Evolutionary conservation across 2,113 vertebrate species (phyloP).

Genomic region (Ptilorrhoa leucosticta): DNA sequence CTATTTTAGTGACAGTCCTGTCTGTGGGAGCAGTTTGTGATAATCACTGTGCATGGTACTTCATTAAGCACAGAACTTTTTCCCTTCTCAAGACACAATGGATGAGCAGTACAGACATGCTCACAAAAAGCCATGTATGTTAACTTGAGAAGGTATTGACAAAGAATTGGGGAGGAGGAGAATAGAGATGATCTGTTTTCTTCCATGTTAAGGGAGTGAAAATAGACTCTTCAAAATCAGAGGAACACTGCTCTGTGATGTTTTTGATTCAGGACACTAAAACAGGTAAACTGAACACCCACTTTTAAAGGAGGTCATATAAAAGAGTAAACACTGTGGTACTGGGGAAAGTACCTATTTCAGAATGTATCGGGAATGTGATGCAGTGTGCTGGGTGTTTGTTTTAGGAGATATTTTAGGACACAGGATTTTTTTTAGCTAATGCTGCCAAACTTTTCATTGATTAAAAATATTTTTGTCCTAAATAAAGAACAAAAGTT

Average conservation of each 20-base stretch:
- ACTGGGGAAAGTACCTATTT: neutral
- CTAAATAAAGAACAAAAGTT: neutral
- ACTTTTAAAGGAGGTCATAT: neutral
- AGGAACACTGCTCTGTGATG: neutral
- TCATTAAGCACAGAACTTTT: neutral
- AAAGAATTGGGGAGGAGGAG: neutral
- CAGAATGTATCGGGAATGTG: neutral
- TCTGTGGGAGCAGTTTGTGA: neutral
- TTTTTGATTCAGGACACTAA: neutral
- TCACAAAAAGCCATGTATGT: neutral
- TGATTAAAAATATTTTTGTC: neutral
- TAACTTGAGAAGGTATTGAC: neutral
- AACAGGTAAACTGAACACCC: neutral
- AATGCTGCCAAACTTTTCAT: neutral
- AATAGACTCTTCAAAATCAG: neutral
- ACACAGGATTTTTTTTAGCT: neutral
- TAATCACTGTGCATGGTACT: neutral
- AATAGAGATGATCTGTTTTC: neutral
- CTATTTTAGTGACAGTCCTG: neutral
- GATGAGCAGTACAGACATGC: fast-evolving
- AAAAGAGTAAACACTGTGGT: neutral
- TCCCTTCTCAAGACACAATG: neutral
- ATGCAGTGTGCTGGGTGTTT: neutral
- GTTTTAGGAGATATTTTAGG: neutral
- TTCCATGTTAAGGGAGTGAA: neutral